Evolutionary conservation across 2,888 invertebrate species (phyloP).

Genomic region (Synergus japonicus): DNA sequence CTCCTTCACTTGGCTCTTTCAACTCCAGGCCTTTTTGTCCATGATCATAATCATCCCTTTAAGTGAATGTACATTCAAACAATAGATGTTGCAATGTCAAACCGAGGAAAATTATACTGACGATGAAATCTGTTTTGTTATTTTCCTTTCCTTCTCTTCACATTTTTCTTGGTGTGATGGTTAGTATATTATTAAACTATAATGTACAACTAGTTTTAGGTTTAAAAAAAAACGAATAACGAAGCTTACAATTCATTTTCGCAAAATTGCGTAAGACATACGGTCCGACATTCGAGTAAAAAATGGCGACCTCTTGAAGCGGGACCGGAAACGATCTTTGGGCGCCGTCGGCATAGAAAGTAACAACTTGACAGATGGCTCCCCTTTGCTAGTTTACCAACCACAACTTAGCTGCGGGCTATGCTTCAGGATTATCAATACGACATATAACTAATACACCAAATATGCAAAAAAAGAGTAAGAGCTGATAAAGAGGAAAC

Average conservation of each 20-base stretch:
- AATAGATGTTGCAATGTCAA: background rate
- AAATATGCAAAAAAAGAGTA: slow-evolving; percentile 15
- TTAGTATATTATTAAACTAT: no score
- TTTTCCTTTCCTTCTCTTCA: no score
- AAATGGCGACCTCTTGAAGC: slow-evolving; percentile 24
- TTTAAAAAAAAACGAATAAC: background rate
- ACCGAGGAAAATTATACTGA: background rate
- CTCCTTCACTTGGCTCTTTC: slow-evolving; percentile 27
- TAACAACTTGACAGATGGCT: slow-evolving; percentile 63
- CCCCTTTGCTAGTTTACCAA: slow-evolving; percentile 44
- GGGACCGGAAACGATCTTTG: slow-evolving; percentile 66
- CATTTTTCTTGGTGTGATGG: no score
- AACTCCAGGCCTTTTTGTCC: slow-evolving; percentile 14
- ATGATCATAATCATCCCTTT: slow-evolving; percentile 24
- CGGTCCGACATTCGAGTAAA: slow-evolving; percentile 8
- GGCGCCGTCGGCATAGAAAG: slow-evolving; percentile 72
- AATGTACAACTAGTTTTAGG: no score
- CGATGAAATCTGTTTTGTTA: no score
- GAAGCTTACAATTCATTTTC: slow-evolving; percentile 43
- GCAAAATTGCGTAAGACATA: slow-evolving; percentile 50
- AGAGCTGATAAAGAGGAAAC: background rate
- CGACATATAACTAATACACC: slow-evolving; percentile 29
- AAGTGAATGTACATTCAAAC: background rate
- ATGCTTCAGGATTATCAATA: slow-evolving; percentile 53
- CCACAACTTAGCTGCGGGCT: slow-evolving; percentile 50